These are phyloP conservation scores for Athalia rosae DNA, from an alignment of 2,888 invertebrate species.

Conservation along the genomic window DNA sequence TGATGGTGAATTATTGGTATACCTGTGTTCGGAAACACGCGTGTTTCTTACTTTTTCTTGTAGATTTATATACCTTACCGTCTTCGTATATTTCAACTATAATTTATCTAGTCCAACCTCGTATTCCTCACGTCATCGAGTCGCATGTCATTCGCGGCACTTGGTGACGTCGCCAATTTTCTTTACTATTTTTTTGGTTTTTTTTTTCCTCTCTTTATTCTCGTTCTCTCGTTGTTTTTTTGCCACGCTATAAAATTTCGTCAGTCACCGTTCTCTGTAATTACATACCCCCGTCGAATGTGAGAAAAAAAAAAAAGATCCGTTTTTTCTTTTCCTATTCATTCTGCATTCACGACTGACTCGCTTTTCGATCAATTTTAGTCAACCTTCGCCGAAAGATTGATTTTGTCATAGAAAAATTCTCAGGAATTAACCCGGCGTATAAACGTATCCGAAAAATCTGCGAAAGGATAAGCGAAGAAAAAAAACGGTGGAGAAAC, in stretches of 20 bases:
- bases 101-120: background rate
- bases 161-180: conserved; percentile 62
- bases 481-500: no score
- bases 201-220: background rate
- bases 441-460: no score
- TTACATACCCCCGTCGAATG: background rate
- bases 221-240: conserved; percentile 4
- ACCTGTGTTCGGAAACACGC: no score
- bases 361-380: no score
- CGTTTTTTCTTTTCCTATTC: no score
- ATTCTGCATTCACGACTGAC: no score
- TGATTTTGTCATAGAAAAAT: no score
- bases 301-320: background rate
- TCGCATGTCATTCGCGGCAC: conserved; percentile 56
- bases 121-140: background rate
- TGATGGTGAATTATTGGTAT: no score
- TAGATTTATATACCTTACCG: background rate
- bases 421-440: no score
- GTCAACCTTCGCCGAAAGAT: no score
- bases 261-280: background rate
- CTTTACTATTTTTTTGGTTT: conserved; percentile 21
- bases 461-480: no score
- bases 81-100: background rate
- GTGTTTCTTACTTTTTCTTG: no score
- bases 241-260: background rate